Conservation (phyloP, 2,797 vertebrate genomes). For the Malacoctenus gilli region DNA sequence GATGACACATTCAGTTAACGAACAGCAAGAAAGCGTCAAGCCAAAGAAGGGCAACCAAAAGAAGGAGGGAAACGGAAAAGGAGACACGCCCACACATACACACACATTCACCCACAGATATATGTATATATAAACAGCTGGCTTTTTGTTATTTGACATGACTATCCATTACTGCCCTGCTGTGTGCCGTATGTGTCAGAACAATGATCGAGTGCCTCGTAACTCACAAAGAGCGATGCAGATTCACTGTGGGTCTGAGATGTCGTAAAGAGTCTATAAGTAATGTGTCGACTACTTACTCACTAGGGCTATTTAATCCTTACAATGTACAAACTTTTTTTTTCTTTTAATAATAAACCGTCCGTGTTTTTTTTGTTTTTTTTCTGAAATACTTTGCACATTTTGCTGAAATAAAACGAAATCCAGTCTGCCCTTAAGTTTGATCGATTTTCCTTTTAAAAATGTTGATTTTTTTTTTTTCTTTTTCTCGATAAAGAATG, state of each 20-base stretch:
- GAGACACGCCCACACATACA: conserved; percentile 47
- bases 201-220: conserved; percentile 71
- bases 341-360: conserved; percentile 72
- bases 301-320: conserved; percentile 74
- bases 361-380: too few relatives aligned
- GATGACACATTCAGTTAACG: conserved; percentile 79
- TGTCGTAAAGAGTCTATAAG: conserved; percentile 75
- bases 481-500: conserved; percentile 81
- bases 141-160: conserved; percentile 79
- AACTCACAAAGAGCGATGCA: conserved; percentile 74
- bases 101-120: conserved; percentile 73
- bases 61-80: conserved; percentile 52
- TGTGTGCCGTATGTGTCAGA: conserved; percentile 73
- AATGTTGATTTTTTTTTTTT: conserved; percentile 49
- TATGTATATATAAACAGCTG: conserved; percentile 83
- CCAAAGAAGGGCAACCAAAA: conserved; percentile 50
- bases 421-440: conserved; percentile 78
- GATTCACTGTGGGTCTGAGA: conserved; percentile 65
- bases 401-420: conserved; percentile 77
- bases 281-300: conserved; percentile 71
- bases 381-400: conserved; percentile 65
- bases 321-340: conserved; percentile 75
- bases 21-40: conserved; percentile 79
- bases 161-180: conserved; percentile 72
- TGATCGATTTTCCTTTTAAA: conserved; percentile 77